Evolutionary conservation across 2,888 invertebrate species (phyloP).

Genomic region (Chrysotoxum bicinctum): DNA sequence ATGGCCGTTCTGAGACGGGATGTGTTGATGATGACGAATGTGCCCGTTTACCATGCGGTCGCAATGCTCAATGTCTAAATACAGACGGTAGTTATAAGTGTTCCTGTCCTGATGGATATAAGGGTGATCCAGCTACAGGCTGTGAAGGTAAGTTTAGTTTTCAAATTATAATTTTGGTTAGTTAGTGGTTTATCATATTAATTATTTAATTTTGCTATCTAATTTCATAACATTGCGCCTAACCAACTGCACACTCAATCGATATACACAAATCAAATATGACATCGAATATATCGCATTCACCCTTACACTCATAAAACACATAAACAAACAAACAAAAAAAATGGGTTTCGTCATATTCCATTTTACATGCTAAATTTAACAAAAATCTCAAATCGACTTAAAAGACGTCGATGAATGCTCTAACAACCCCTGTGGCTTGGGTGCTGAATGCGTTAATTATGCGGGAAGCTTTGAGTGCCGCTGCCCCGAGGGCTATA

Average conservation of each 20-base stretch:
- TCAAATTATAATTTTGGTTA: background rate
- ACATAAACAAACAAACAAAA: conserved; percentile 48
- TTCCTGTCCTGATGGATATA: conserved; percentile 91
- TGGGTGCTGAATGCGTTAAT: conserved; percentile 88
- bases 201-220: conserved; percentile 52
- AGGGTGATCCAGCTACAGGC: conserved; percentile 88
- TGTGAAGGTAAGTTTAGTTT: conserved; percentile 86
- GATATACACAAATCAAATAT: conserved; percentile 64
- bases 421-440: conserved; percentile 86
- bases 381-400: conserved; percentile 45
- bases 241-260: conserved; percentile 73
- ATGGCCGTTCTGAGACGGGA: conserved; percentile 86
- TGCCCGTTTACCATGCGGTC: conserved; percentile 88
- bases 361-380: conserved; percentile 33
- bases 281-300: conserved; percentile 54
- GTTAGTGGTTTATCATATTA: conserved; percentile 12
- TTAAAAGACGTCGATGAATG: conserved; percentile 89
- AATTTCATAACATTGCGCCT: conserved; percentile 72
- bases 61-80: conserved; percentile 90
- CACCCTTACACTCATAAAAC: conserved; percentile 42
- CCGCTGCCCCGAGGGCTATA: conserved; percentile 88
- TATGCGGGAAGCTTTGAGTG: conserved; percentile 89
- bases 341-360: conserved; percentile 65
- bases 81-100: conserved; percentile 90
- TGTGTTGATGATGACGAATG: conserved; percentile 91